A percentile compares a stretch with the other conserved stretches of the same genome.
Conservation (phyloP, 2,888 invertebrate species). For the Amphipoea lucens region DNA sequence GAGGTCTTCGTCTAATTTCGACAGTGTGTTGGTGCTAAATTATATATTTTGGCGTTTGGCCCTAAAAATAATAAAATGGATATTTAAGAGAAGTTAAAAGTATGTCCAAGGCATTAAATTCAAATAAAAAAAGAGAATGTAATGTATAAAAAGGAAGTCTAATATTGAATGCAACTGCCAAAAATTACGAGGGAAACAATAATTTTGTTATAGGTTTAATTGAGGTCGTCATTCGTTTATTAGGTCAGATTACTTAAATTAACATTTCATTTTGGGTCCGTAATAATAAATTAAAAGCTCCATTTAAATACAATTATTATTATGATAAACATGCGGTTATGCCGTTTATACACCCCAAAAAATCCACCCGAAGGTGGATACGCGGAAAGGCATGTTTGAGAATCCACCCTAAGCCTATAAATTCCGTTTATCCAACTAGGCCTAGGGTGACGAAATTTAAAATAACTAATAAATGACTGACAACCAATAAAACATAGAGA, state of each 20-base stretch:
- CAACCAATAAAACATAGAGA: slow-evolving; percentile 64
- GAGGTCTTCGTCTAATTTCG: slow-evolving; percentile 50
- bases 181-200: slow-evolving; percentile 68
- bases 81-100: slow-evolving; percentile 42
- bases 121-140: slow-evolving; percentile 46
- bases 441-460: background rate
- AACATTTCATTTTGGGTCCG: slow-evolving; percentile 6
- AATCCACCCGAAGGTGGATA: too few relatives aligned
- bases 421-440: background rate
- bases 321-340: background rate
- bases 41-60: slow-evolving; percentile 55
- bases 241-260: background rate
- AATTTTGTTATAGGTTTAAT: slow-evolving; percentile 47
- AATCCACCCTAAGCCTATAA: background rate
- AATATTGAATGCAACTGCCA: slow-evolving; percentile 74
- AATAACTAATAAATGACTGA: slow-evolving; percentile 43
- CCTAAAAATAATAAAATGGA: slow-evolving; percentile 38
- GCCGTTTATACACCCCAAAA: too few relatives aligned
- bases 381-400: too few relatives aligned
- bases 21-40: slow-evolving; percentile 74
- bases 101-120: slow-evolving; percentile 67
- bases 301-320: background rate
- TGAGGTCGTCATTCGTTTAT: slow-evolving; percentile 46
- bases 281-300: slow-evolving; percentile 3
- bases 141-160: slow-evolving; percentile 57